A percentile compares a stretch with the other conserved stretches of the same genome.
These are phyloP conservation scores for Melipona bicolor DNA, from an alignment of 2,888 invertebrate species.

Conservation along the genomic window DNA sequence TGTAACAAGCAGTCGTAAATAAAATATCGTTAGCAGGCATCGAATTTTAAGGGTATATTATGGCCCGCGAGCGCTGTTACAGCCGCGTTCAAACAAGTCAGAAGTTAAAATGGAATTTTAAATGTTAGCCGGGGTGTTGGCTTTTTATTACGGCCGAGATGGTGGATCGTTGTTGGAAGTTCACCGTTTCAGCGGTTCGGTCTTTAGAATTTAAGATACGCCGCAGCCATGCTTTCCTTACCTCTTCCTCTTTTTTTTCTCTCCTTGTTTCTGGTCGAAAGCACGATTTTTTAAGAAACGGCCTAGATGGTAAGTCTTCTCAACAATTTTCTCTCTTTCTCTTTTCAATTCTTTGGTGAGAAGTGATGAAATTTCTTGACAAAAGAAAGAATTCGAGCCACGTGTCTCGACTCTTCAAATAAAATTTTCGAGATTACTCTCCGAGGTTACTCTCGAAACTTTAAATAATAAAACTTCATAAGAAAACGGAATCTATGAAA, in stretches of 20 bases:
- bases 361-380: not conserved
- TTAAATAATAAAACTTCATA: too few relatives aligned
- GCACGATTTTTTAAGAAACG: not conserved
- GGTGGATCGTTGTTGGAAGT: slow-evolving; percentile 19
- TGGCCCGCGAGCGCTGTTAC: not conserved
- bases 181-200: not conserved
- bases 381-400: not conserved
- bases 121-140: slow-evolving; percentile 24
- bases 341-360: not conserved
- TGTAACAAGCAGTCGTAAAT: slow-evolving; percentile 14
- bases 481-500: too few relatives aligned
- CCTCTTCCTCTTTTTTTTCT: not conserved
- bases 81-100: slow-evolving; percentile 33
- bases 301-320: not conserved
- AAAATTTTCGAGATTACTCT: too few relatives aligned
- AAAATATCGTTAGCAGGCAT: slow-evolving; percentile 30
- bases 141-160: slow-evolving; percentile 18
- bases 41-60: slow-evolving; percentile 40
- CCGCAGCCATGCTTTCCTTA: too few relatives aligned
- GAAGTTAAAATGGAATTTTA: slow-evolving; percentile 54
- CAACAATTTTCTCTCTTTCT: not conserved
- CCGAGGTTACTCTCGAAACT: too few relatives aligned
- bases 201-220: slow-evolving; percentile 10
- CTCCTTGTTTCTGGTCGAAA: not conserved
- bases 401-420: not conserved